Conservation (phyloP, 2,888 invertebrate species). For the Choristoneura rosaceana region DNA sequence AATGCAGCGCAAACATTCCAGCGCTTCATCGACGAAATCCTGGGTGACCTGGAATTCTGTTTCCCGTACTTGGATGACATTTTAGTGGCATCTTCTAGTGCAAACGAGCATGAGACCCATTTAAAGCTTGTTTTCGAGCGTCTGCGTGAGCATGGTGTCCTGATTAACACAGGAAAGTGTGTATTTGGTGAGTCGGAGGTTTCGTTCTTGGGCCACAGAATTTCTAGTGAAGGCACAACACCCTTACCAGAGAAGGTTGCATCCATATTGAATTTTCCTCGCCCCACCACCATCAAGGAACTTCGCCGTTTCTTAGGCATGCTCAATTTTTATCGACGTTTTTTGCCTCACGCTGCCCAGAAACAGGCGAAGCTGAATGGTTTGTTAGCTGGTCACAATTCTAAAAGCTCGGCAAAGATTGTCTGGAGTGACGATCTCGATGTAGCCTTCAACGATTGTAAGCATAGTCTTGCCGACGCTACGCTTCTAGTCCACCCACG, state of each 20-base stretch:
- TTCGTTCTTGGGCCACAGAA: conserved; percentile 18
- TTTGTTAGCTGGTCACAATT: not conserved
- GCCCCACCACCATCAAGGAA: conserved; percentile 15
- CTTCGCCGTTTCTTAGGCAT: conserved; percentile 28
- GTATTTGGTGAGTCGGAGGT: conserved; percentile 18
- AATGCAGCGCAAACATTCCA: conserved; percentile 14
- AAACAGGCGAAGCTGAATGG: conserved; percentile 11
- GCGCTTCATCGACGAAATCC: conserved; percentile 21
- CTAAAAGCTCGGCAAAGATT: not conserved
- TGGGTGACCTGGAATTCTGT: conserved; percentile 23
- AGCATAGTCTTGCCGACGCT: not conserved
- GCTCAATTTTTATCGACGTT: conserved; percentile 19
- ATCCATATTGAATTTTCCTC: conserved; percentile 8
- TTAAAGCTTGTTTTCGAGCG: conserved; percentile 1
- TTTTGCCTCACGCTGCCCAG: conserved; percentile 5
- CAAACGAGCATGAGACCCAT: not conserved
- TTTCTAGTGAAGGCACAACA: conserved; percentile 8
- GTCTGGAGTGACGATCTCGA: conserved; percentile 43
- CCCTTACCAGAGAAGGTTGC: conserved; percentile 18
- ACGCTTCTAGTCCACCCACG: not conserved
- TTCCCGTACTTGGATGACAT: conserved; percentile 25
- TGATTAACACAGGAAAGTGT: conserved; percentile 20
- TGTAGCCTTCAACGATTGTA: not conserved
- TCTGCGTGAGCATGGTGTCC: conserved; percentile 5
- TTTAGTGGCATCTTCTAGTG: conserved; percentile 3